Percentiles rank a stretch among this genome's conserved stretches.
phyloP scores from a whole-genome alignment of 2,113 vertebrate species.

The Leptodactylus fuscus region DNA sequence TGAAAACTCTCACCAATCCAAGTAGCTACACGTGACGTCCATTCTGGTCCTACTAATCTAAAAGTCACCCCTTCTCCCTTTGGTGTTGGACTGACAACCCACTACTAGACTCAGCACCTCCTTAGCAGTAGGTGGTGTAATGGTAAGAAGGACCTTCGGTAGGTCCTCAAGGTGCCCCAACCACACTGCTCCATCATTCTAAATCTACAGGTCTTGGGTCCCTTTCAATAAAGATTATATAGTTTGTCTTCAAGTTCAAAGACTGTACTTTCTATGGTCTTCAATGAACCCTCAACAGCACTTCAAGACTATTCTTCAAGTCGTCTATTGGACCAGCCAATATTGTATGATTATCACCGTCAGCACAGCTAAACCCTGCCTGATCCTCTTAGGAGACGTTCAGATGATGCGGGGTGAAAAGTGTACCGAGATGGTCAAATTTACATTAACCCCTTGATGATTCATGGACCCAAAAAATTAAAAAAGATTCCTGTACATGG shows the following conservation, averaged over 20 bases:
- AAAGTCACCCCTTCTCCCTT: background rate
- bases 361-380: background rate
- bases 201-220: background rate
- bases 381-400: slow-evolving; percentile 23
- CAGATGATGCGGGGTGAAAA: background rate
- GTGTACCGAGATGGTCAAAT: background rate
- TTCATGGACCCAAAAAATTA: too few relatives aligned
- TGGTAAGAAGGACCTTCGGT: background rate
- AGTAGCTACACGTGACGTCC: background rate
- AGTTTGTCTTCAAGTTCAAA: background rate
- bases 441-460: background rate
- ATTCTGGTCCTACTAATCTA: background rate
- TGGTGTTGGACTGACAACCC: background rate
- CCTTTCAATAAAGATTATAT: background rate
- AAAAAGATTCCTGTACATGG: too few relatives aligned
- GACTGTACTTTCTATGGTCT: background rate
- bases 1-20: background rate
- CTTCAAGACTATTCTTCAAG: background rate
- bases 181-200: background rate
- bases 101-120: too few relatives aligned
- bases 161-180: background rate
- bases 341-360: slow-evolving; percentile 3
- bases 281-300: background rate
- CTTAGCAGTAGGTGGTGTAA: background rate
- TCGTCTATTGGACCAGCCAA: slow-evolving; percentile 43